Evolutionary conservation across 2,888 invertebrate genomes (phyloP), one percentile per base, ranked within the genome.

Genomic region (Laspeyria flexula): DNA sequence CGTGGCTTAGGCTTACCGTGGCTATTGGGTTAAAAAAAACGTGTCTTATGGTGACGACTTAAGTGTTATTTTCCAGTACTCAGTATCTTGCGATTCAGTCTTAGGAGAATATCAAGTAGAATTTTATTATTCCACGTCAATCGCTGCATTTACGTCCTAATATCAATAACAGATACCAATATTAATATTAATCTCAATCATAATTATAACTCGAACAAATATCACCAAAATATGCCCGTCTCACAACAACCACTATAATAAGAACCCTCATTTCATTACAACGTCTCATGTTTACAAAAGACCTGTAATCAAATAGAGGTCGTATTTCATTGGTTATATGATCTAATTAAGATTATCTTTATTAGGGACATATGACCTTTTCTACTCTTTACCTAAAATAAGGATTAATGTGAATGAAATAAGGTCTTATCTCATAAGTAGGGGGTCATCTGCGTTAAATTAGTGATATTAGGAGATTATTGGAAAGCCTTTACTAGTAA

Each of bases 261-360:
- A 11, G 34, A 18, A n/a, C 34, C 15, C 16, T 33, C 13, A 33
- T 34, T 34, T 34, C 34, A 18, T 34, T 34, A n/a, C n/a, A 34
- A 3, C n/a, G n/a, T 15, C 29, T 50, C 9, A 33, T 25, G 34
- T 46, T 33, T 38, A 50, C 43, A 27, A 47, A 54, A 34, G 29
- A 46, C 41, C 54, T 51, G 50, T 64, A 64, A 69, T 63, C 50
- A 61, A 58, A 61, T 50, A 47, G 39, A 37, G 68, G 37, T 45
- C 70, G 48, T 52, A 52, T 57, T 54, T 43, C 48, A 52, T 40
- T 70, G 51, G 50, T 25, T 10, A 16, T 35, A 44, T 52, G 44
- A 57, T 70, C 54, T 60, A 55, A 66, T 70, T 62, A 62, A 61
- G 69, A 66, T 69, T 35, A 70, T 66, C 67, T 66, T 60, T 64